phyloP scores from a whole-genome alignment of 2,888 invertebrate species.

The Heliconius charithonia region DNA sequence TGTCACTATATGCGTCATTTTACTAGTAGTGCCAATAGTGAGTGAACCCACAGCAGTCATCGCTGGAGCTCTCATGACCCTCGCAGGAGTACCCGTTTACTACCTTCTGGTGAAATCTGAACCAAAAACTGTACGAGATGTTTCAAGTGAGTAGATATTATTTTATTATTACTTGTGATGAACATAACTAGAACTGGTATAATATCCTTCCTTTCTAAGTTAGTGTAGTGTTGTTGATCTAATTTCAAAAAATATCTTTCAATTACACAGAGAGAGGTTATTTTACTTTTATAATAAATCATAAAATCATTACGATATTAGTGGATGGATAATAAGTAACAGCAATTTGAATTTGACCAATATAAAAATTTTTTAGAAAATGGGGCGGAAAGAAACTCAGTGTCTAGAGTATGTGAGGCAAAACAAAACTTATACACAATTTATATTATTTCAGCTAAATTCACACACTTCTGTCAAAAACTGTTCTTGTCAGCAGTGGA shows the following conservation, averaged over 20 bases:
- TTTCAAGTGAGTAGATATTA: constrained; percentile 82
- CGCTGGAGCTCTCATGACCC: constrained; percentile 90
- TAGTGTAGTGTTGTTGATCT: too few species aligned
- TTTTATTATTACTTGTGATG: not conserved
- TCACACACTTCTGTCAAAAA: constrained; percentile 87
- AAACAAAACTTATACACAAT: not conserved
- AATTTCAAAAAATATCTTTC: too few species aligned
- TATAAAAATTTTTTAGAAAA: too few species aligned
- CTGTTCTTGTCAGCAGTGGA: constrained; percentile 91
- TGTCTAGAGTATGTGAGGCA: not conserved
- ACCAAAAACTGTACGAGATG: constrained; percentile 83
- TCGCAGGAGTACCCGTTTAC: constrained; percentile 93
- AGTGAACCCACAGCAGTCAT: constrained; percentile 91
- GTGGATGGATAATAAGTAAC: not conserved
- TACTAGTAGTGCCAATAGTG: constrained; percentile 90
- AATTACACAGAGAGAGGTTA: too few species aligned
- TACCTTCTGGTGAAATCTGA: constrained; percentile 88
- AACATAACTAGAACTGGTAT: too few species aligned
- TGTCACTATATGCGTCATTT: constrained; percentile 89
- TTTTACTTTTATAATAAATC: too few species aligned
- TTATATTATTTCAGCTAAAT: constrained; percentile 76
- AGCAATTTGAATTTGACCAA: too few species aligned
- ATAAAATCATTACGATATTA: not conserved
- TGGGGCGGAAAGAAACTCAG: too few species aligned
- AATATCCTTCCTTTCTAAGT: too few species aligned